These are phyloP conservation scores for Euwallacea fornicatus DNA, from an alignment of 1,140 invertebrate species.

Conservation along the genomic window DNA sequence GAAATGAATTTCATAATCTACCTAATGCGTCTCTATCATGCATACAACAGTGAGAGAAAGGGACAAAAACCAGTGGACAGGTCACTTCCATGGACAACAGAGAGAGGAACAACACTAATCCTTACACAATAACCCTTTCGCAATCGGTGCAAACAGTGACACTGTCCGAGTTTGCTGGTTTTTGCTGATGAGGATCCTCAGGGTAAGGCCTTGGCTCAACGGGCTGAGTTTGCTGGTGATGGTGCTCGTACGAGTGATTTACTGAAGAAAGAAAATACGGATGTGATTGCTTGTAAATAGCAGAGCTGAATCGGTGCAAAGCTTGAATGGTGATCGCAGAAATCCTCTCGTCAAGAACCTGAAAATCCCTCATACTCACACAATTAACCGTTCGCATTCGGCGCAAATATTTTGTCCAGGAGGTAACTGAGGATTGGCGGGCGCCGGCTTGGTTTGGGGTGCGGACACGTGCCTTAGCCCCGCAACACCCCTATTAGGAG, in stretches of 20 bases:
- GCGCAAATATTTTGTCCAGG: slow-evolving; percentile 89
- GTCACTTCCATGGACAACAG: slow-evolving; percentile 28
- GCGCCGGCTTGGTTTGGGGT: slow-evolving; percentile 61
- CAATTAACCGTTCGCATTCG: slow-evolving; percentile 89
- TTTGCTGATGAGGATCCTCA: no score
- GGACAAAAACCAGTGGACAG: slow-evolving; percentile 1
- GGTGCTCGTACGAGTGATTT: slow-evolving; percentile 31
- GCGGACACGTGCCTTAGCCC: slow-evolving; percentile 69
- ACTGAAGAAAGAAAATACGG: no score
- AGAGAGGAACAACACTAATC: slow-evolving; percentile 28
- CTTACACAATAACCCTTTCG: slow-evolving; percentile 76
- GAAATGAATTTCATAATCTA: neutral
- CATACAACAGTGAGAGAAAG: neutral
- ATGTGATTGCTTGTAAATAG: no score
- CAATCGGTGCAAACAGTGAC: slow-evolving; percentile 71
- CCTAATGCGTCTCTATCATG: neutral
- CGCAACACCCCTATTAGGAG: slow-evolving; percentile 48
- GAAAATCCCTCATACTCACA: slow-evolving; percentile 70
- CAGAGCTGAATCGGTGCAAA: no score
- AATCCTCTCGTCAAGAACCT: neutral
- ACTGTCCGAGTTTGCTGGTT: slow-evolving; percentile 46
- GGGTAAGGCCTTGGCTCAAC: no score
- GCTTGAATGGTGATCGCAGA: no score
- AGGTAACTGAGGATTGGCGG: slow-evolving; percentile 67
- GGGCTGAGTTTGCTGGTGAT: slow-evolving; percentile 18